Percentiles rank a stretch among this genome's conserved stretches.
These are phyloP conservation scores for Streptopelia turtur DNA, from an alignment of 2,797 vertebrate genomes.

Conservation along the genomic window DNA sequence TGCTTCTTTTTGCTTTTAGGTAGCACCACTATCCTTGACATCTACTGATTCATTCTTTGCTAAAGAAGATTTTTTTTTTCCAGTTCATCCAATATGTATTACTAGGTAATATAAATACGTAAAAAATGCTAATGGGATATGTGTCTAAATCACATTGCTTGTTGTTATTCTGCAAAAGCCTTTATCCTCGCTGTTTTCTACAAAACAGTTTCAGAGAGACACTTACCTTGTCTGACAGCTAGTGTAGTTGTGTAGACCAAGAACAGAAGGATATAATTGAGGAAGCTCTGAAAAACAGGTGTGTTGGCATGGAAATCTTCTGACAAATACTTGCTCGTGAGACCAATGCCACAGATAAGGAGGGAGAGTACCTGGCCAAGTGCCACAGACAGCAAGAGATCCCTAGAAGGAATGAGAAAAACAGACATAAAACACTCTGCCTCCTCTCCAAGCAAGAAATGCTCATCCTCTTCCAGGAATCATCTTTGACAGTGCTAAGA, in stretches of 20 bases:
- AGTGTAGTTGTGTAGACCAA: slow-evolving; percentile 96
- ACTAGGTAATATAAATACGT: not conserved
- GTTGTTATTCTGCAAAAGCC: not conserved
- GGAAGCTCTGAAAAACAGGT: slow-evolving; percentile 96
- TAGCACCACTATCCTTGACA: not conserved
- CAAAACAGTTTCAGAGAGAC: not conserved
- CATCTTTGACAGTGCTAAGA: not conserved
- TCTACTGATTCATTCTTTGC: not conserved
- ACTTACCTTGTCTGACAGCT: slow-evolving; percentile 94
- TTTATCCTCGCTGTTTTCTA: not conserved
- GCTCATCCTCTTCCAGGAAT: not conserved
- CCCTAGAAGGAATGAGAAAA: slow-evolving; percentile 80
- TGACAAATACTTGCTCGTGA: slow-evolving; percentile 94
- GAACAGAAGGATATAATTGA: slow-evolving; percentile 96
- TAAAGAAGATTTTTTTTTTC: not conserved
- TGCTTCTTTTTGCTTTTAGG: not conserved
- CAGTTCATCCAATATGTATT: not conserved
- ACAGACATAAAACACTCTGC: slow-evolving; percentile 4
- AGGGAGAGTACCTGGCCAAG: slow-evolving; percentile 92
- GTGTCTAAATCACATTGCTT: not conserved
- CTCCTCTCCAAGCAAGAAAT: not conserved
- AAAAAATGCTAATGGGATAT: not conserved
- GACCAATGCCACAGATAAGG: slow-evolving; percentile 91
- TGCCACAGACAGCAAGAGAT: slow-evolving; percentile 91
- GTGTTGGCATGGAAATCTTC: slow-evolving; percentile 95